These are phyloP conservation scores for Cephalotes varians DNA, from an alignment of 2,888 invertebrate species.

Conservation along the genomic window DNA sequence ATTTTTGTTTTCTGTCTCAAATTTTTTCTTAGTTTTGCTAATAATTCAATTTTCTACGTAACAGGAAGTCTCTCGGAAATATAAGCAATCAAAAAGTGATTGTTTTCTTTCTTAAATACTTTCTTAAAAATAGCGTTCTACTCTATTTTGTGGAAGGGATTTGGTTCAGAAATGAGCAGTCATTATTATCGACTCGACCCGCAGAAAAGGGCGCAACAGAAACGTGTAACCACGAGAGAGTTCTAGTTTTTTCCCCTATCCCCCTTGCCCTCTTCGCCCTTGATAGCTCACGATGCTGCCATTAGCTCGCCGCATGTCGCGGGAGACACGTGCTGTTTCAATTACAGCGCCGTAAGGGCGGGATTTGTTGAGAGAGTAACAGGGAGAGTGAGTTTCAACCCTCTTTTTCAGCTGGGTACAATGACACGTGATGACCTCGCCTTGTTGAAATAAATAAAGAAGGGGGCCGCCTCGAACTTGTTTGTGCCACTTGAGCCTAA, in stretches of 20 bases:
- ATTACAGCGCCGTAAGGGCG: slow-evolving; percentile 70
- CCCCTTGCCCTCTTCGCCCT: slow-evolving; percentile 69
- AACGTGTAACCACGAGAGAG: slow-evolving; percentile 54
- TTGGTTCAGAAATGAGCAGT: slow-evolving; percentile 41
- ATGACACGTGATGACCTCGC: slow-evolving; percentile 48
- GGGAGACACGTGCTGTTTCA: slow-evolving; percentile 79
- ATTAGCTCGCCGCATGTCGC: slow-evolving; percentile 74
- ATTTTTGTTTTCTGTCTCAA: neutral
- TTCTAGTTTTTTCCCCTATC: neutral
- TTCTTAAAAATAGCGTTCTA: neutral
- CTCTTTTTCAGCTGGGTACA: slow-evolving; percentile 46
- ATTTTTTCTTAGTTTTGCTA: neutral
- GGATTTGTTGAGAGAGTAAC: slow-evolving; percentile 44
- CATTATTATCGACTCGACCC: slow-evolving; percentile 61
- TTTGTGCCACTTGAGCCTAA: slow-evolving; percentile 9
- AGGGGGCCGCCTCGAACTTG: slow-evolving; percentile 19
- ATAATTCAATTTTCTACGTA: neutral
- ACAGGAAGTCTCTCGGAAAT: neutral
- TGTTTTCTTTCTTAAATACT: neutral
- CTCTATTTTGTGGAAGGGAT: neutral
- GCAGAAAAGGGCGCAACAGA: slow-evolving; percentile 54
- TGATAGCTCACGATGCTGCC: slow-evolving; percentile 76
- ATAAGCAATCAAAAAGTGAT: neutral
- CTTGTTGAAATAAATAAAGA: slow-evolving; percentile 34
- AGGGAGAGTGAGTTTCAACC: slow-evolving; percentile 46